Evolutionary conservation across 2,888 invertebrate species (phyloP).

Genomic region (Sarcophaga variegata): DNA sequence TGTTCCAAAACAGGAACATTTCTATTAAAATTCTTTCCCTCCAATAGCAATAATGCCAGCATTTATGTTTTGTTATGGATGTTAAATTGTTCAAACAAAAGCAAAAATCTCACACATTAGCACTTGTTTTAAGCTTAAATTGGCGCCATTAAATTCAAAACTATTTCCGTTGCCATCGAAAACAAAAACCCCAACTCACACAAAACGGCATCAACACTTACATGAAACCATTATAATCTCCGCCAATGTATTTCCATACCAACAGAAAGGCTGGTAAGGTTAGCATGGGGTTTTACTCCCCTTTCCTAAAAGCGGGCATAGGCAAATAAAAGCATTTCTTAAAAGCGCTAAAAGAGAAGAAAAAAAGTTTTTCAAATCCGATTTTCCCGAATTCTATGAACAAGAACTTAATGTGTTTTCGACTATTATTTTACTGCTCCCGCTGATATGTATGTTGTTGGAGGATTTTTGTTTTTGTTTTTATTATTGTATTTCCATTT

Average conservation of each 20-base stretch:
- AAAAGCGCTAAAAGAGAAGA: slow-evolving; percentile 25
- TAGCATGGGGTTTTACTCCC: background rate
- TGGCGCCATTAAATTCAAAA: slow-evolving; percentile 69
- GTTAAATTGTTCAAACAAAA: slow-evolving; percentile 29
- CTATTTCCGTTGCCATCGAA: slow-evolving; percentile 64
- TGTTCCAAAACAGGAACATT: background rate
- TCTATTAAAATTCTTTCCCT: slow-evolving; percentile 64
- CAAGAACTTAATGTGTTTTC: slow-evolving; percentile 56
- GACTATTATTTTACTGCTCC: slow-evolving; percentile 39
- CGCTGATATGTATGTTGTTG: background rate
- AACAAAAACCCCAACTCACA: background rate
- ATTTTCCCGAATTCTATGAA: slow-evolving; percentile 62
- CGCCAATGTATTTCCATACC: slow-evolving; percentile 58
- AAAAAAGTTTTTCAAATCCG: slow-evolving; percentile 63
- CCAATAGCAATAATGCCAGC: slow-evolving; percentile 41
- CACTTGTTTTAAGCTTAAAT: slow-evolving; percentile 67
- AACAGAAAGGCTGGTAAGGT: slow-evolving; percentile 56
- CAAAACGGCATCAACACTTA: background rate
- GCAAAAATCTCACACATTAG: slow-evolving; percentile 64
- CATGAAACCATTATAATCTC: background rate
- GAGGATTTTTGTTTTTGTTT: slow-evolving; percentile 3
- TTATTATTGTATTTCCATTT: slow-evolving; percentile 1
- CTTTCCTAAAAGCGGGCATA: background rate
- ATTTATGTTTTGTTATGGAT: slow-evolving; percentile 55
- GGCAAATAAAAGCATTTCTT: slow-evolving; percentile 23